Conservation (phyloP, 2,797 vertebrate genomes). For the Pachyuromys duprasi region DNA sequence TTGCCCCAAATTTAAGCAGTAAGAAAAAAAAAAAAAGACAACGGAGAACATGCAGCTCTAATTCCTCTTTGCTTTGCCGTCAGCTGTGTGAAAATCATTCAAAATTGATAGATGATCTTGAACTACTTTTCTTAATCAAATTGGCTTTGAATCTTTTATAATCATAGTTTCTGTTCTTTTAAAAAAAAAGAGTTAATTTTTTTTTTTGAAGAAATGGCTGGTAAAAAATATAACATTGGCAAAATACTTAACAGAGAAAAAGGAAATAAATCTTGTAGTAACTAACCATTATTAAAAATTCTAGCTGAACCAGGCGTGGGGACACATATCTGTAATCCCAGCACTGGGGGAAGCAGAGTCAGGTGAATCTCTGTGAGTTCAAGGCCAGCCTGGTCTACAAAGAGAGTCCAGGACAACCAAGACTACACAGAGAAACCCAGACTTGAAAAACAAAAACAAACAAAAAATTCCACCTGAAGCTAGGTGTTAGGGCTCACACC, state of each 20-base stretch:
- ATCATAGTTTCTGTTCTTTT: neutral
- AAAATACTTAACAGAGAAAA: conserved; percentile 30
- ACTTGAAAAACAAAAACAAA: no score
- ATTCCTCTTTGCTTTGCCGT: conserved; percentile 28
- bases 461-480: neutral
- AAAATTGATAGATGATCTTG: conserved; percentile 10
- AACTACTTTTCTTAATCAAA: conserved; percentile 30
- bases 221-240: conserved; percentile 12
- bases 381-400: no score
- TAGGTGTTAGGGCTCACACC: neutral
- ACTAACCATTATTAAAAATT: neutral
- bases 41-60: neutral
- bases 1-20: neutral
- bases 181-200: conserved; percentile 47
- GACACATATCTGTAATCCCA: neutral
- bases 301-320: neutral
- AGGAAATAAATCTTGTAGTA: neutral
- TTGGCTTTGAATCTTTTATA: conserved; percentile 15
- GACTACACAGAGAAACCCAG: no score
- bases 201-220: conserved; percentile 16
- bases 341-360: no score
- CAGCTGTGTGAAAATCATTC: conserved; percentile 30
- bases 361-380: no score
- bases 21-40: conserved; percentile 51
- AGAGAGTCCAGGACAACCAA: no score